phyloP scores from a whole-genome alignment of 2,797 vertebrate genomes.

The Sorex maritimensis region DNA sequence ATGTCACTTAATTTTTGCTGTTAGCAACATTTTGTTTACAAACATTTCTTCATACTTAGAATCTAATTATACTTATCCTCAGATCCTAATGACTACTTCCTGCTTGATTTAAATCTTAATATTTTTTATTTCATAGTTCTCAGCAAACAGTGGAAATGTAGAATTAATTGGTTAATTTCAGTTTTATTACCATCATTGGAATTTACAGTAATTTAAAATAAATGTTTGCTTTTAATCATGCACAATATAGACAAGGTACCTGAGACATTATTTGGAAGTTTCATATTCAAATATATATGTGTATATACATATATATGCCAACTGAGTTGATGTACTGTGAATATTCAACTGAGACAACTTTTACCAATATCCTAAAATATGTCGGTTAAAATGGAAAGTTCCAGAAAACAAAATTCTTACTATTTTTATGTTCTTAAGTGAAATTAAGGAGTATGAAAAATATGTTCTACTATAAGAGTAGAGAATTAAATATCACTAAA shows the following conservation, averaged over 20 bases:
- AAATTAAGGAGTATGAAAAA: not conserved
- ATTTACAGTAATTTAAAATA: constrained; percentile 62
- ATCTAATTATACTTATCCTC: constrained; percentile 73
- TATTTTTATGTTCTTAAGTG: not conserved
- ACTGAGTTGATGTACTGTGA: not conserved
- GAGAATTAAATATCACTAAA: constrained; percentile 16
- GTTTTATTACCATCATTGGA: constrained; percentile 47
- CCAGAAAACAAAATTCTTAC: not conserved
- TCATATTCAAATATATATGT: not conserved
- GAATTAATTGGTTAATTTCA: constrained; percentile 49
- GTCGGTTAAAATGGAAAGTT: not conserved
- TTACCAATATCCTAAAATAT: constrained; percentile 24
- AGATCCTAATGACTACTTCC: constrained; percentile 36
- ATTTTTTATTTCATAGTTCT: constrained; percentile 49
- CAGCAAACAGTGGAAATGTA: constrained; percentile 55
- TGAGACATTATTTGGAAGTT: constrained; percentile 6
- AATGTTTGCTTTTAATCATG: not conserved
- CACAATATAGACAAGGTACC: not conserved
- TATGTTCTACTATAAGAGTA: not conserved
- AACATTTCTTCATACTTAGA: constrained; percentile 70
- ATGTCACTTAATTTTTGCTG: constrained; percentile 56
- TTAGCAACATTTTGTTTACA: constrained; percentile 69
- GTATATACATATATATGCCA: not conserved
- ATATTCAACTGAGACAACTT: constrained; percentile 3
- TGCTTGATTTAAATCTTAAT: constrained; percentile 64